Evolutionary conservation across 2,797 vertebrate genomes (phyloP).

Genomic region (Tinamus major): DNA sequence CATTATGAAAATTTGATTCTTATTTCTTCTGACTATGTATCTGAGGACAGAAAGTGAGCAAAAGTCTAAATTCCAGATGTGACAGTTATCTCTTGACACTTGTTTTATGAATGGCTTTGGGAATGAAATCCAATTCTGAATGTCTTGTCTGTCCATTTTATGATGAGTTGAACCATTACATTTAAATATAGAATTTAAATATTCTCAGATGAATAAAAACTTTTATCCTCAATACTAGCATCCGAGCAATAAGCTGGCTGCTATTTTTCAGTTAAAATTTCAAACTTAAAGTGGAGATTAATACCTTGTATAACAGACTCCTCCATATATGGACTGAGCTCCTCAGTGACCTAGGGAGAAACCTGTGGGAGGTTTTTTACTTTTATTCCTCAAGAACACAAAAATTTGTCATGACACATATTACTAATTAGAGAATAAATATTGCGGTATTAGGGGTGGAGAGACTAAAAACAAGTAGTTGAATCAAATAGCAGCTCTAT

Average conservation of each 20-base stretch:
- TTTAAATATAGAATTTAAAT: slow-evolving; percentile 32
- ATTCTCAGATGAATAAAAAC: neutral
- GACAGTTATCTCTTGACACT: slow-evolving; percentile 34
- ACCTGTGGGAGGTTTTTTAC: neutral
- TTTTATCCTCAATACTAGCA: neutral
- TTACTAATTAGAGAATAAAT: neutral
- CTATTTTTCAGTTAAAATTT: neutral
- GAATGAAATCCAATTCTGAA: slow-evolving; percentile 14
- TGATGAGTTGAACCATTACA: neutral
- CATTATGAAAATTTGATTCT: slow-evolving; percentile 37
- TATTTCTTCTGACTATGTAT: slow-evolving; percentile 48
- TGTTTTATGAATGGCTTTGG: neutral
- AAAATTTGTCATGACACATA: neutral
- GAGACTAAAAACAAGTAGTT: neutral
- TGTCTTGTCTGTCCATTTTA: slow-evolving; percentile 18
- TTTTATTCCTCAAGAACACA: neutral
- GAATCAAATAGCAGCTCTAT: neutral
- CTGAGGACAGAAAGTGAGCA: slow-evolving; percentile 7
- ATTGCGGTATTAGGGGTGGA: neutral
- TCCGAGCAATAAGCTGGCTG: neutral
- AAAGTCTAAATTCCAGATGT: slow-evolving; percentile 35
- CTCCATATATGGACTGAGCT: neutral
- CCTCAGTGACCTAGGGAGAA: neutral
- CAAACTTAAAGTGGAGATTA: neutral
- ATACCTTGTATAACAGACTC: neutral